These are phyloP conservation scores for Congeria kusceri DNA, from an alignment of 2,888 invertebrate species.

Conservation along the genomic window DNA sequence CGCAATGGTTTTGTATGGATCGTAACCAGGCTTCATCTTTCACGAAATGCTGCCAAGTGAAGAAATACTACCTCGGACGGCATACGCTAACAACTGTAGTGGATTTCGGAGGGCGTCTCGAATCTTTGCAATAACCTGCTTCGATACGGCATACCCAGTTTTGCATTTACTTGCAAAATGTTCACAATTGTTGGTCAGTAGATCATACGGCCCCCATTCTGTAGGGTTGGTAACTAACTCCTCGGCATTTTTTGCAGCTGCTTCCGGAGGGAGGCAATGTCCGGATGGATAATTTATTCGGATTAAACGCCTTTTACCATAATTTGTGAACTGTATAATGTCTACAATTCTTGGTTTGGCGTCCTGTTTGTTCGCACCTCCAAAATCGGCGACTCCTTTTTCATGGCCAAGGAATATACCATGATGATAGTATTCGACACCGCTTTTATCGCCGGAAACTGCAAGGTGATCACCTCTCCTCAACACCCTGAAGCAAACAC, in stretches of 20 bases:
- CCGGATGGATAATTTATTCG: slow-evolving; percentile 27
- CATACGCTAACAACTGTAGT: too few relatives aligned
- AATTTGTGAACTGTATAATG: slow-evolving; percentile 21
- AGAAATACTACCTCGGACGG: too few relatives aligned
- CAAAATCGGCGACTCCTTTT: slow-evolving; percentile 47
- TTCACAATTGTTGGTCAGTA: slow-evolving; percentile 45
- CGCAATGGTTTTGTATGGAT: too few relatives aligned
- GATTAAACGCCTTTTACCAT: slow-evolving; percentile 25
- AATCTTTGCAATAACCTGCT: slow-evolving; percentile 10
- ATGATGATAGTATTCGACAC: slow-evolving; percentile 44
- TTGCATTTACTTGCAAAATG: slow-evolving; percentile 51
- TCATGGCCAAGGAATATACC: slow-evolving; percentile 43
- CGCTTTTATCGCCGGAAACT: slow-evolving; percentile 22
- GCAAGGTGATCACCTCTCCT: slow-evolving; percentile 47
- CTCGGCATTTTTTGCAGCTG: slow-evolving; percentile 25
- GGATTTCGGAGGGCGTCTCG: too few relatives aligned
- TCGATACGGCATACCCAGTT: slow-evolving; percentile 27
- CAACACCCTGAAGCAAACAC: slow-evolving; percentile 10
- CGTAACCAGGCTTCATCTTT: too few relatives aligned
- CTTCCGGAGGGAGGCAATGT: slow-evolving; percentile 30
- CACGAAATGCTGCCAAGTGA: too few relatives aligned
- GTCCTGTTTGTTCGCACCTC: slow-evolving; percentile 15
- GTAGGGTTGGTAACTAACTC: slow-evolving; percentile 6
- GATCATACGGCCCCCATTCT: slow-evolving; percentile 27
- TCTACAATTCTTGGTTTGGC: slow-evolving; percentile 21